Base-by-base conservation (phyloP, 2,113 vertebrate species). In the Lethenteron reissneri region DNA sequence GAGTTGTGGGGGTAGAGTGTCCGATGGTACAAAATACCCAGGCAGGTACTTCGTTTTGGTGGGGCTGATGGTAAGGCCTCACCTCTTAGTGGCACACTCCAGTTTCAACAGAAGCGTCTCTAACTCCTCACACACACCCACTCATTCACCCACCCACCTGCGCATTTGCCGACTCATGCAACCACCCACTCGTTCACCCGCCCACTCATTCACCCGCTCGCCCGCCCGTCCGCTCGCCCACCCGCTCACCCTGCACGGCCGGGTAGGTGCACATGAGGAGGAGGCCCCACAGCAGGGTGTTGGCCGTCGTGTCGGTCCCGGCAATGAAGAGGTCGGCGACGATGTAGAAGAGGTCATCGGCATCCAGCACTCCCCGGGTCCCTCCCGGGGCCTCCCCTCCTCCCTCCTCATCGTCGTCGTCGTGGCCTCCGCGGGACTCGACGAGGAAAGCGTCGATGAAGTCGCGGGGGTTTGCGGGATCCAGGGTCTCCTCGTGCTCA, bases 321-420 rank as follows among this genome's bases (percentile, higher is more conserved):
- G 94, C 94, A 0, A 99, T 82, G 76, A 99, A 97, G 58, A 99
- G 87, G 76, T 99, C 94, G 10, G 85, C 85, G 11, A 99, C 87
- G 73, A 95, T 88, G 74, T 89, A 94, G 75, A 99, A 89, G 8
- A 99, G 79, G 73, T 99, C 92, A 7, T 99, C 90, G 2, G 94
- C 90, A 41, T 41, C 41, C 41, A 41, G 41, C 41, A 6, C 41
- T 8, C 83, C 80, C 76, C 95, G 96, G 74, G 83, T 86, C 72
- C 79, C 85, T 58, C 82, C 79, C 12, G 79, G 74, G 41, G 82
- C 79, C 19, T 76, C 79, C 17, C 81, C 82, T 56, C 76, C 75
- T 71, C 79, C 79, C 25, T 84, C 81, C 71, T 85, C 84, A 0
- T 73, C 56, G 5, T 73, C 56, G 41, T 41, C 41, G 41, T 41